phyloP scores from a whole-genome alignment of 1,140 invertebrate species.

The Bombus impatiens region DNA sequence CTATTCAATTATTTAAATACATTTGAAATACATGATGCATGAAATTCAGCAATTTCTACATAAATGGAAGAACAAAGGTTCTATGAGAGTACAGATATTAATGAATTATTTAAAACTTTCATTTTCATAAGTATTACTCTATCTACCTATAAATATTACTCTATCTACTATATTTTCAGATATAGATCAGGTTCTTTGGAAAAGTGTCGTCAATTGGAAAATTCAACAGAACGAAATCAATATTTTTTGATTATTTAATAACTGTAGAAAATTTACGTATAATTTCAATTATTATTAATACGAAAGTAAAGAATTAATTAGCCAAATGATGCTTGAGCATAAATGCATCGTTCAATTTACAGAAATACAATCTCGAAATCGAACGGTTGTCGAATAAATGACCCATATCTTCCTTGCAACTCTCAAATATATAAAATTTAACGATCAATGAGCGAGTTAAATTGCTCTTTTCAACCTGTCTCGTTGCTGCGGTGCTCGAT shows the following conservation, averaged over 20 bases:
- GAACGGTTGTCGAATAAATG: neutral
- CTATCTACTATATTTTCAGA: neutral
- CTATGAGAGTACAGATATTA: neutral
- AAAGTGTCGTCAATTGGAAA: neutral
- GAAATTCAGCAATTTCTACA: too few species aligned
- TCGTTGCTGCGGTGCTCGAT: too few species aligned
- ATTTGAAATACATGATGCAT: too few species aligned
- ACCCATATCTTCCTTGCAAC: neutral
- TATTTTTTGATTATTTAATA: neutral
- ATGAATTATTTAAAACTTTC: neutral
- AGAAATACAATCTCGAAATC: neutral
- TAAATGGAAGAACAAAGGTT: too few species aligned
- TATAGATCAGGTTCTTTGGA: neutral
- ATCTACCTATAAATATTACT: neutral
- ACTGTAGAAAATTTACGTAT: neutral
- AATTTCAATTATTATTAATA: neutral
- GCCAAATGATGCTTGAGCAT: too few species aligned
- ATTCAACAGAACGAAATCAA: neutral
- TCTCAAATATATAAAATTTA: neutral
- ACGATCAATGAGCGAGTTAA: neutral
- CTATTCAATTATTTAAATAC: too few species aligned
- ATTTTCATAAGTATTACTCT: neutral
- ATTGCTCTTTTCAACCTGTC: neutral
- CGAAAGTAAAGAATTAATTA: neutral
- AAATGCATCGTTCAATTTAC: neutral